phyloP scores from a whole-genome alignment of 2,113 vertebrate species.

The Bungarus multicinctus region DNA sequence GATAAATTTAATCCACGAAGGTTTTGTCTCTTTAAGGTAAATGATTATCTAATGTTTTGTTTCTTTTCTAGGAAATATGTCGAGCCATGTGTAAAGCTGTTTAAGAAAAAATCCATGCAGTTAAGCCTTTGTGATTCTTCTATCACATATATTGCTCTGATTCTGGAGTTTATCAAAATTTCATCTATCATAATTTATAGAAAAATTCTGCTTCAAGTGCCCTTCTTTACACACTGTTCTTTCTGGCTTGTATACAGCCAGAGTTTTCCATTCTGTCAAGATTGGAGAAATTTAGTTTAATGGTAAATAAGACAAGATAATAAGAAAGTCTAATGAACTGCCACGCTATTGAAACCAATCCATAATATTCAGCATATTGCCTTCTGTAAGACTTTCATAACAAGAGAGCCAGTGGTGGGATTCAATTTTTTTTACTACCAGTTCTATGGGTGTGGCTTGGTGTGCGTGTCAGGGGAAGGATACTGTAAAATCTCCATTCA shows the following conservation, averaged over 20 bases:
- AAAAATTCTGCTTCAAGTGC: background rate
- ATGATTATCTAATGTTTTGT: constrained; percentile 14
- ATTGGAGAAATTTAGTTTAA: background rate
- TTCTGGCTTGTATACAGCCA: background rate
- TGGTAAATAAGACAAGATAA: background rate
- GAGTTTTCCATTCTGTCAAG: background rate
- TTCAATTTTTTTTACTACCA: too few relatives aligned
- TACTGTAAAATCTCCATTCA: too few relatives aligned
- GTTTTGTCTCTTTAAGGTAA: constrained; percentile 98
- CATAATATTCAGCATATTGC: background rate
- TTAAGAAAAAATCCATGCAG: background rate
- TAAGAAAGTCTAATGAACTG: background rate
- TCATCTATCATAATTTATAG: background rate
- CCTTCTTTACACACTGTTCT: too few relatives aligned
- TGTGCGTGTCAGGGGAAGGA: too few relatives aligned
- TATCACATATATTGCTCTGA: too few relatives aligned
- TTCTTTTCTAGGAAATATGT: constrained; percentile 4
- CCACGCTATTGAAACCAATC: background rate
- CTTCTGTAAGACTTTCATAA: constrained; percentile 1
- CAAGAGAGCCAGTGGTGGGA: too few relatives aligned
- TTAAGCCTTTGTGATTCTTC: constrained; percentile 13
- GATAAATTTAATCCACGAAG: constrained; percentile 97
- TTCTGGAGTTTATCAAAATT: background rate
- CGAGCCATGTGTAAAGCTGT: background rate
- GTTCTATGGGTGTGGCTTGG: too few relatives aligned